Base-by-base conservation (phyloP, 2,888 invertebrate species). In the Pollenia labialis region DNA sequence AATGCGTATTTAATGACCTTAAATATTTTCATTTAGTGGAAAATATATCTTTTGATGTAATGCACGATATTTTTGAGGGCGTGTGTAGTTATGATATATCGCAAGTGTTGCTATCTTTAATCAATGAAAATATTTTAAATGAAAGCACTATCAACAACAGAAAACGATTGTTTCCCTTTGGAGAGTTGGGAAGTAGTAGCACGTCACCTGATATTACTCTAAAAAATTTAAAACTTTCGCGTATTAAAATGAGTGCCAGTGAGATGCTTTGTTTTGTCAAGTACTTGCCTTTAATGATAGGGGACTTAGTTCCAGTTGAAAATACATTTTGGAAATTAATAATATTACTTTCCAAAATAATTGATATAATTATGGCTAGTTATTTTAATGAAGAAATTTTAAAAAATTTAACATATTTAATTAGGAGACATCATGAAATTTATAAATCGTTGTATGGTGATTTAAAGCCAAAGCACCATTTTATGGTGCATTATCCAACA, bases 41-140 rank as follows among this genome's bases (percentile, higher is more conserved):
- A n/a, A 89, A 89, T 62, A 44, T 52, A 44, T 68, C 12, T 54
- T 88, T 88, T 71, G 88, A 89, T 66, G 62, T 87, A 16, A 89
- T 89, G 88, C 89, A 89, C 74, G 89, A 89, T 64, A 23, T 88
- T 12, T 83, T 85, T 40, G 89, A 88, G 68, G 88, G 89, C 6
- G 85, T 88, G 8, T 88, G 88, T 69, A 44, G 66, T 14, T 89
- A 86, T 80, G 89, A 89, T 79, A 40, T 85, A 23, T 86, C 86
- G 50, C 71, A 81, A 52, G 79, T 88, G 60, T 58, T 87, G 32
- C 12, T 58, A 14, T 32, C 42, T 50, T 69, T 87, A 44, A 80
- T 88, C 16, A 81, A 88, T 32, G 32, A 32, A 32, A 32, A 32
- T 32, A 32, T 32, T 32, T 32, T 32, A 32, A 32, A 32, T 32